Conservation (phyloP, 2,113 vertebrate genomes). For the Rhinichthys klamathensis region DNA sequence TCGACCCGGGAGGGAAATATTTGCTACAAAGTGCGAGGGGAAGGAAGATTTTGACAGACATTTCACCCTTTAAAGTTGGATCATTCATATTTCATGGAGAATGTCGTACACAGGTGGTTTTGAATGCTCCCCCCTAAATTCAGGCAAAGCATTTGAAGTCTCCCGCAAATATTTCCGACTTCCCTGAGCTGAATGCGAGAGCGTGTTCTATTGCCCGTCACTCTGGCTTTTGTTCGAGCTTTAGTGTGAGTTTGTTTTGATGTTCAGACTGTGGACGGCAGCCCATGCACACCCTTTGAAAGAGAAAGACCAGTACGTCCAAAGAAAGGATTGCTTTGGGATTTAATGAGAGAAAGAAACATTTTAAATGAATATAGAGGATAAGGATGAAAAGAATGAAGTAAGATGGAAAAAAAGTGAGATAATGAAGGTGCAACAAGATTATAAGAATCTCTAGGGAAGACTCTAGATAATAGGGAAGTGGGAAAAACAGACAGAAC, state of each 20-base stretch:
- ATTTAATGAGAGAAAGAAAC: conserved; percentile 1
- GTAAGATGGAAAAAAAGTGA: not conserved
- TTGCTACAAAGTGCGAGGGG: too few species aligned
- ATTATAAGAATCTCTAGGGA: not conserved
- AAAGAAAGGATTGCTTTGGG: not conserved
- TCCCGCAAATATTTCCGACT: conserved; percentile 59
- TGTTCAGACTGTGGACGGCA: not conserved
- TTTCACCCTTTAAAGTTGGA: conserved; percentile 49
- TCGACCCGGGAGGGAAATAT: too few species aligned
- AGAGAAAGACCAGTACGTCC: not conserved
- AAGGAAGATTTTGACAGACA: conserved; percentile 53
- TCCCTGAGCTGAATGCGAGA: conserved; percentile 43
- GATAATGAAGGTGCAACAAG: not conserved
- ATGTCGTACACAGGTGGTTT: conserved; percentile 42
- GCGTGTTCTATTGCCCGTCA: not conserved
- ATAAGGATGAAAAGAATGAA: not conserved
- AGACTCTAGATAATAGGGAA: not conserved
- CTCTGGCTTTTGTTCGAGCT: not conserved
- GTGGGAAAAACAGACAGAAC: not conserved
- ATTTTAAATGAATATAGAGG: not conserved
- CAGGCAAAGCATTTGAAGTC: conserved; percentile 64
- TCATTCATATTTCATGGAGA: conserved; percentile 55
- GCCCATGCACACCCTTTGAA: not conserved
- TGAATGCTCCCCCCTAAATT: conserved; percentile 43
- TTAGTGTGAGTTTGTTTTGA: conserved; percentile 8